phyloP scores from a whole-genome alignment of 2,888 invertebrate genomes.

The Mythimna pallens region DNA sequence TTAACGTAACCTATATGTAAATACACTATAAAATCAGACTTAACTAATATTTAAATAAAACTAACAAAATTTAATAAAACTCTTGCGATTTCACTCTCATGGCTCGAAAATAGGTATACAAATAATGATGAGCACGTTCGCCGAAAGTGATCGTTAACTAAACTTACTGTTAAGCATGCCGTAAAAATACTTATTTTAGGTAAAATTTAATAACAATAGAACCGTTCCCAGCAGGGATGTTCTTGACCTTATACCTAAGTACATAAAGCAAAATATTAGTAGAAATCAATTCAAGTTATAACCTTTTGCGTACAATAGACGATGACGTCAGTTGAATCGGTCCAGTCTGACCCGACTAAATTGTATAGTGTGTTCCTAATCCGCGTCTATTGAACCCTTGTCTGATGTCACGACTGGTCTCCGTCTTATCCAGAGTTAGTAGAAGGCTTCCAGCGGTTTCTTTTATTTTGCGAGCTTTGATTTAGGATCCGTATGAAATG shows the following conservation, averaged over 20 bases:
- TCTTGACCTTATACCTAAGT: neutral
- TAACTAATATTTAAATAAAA: too few species aligned
- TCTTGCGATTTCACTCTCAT: too few species aligned
- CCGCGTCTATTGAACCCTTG: slow-evolving; percentile 36
- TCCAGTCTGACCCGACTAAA: slow-evolving; percentile 17
- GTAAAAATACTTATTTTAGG: too few species aligned
- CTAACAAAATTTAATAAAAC: too few species aligned
- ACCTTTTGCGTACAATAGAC: neutral
- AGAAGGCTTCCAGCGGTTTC: slow-evolving; percentile 22
- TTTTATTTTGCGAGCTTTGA: slow-evolving; percentile 17
- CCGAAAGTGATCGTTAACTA: neutral
- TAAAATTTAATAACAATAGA: too few species aligned
- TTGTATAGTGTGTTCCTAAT: slow-evolving; percentile 28
- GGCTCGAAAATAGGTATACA: too few species aligned
- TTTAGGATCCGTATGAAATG: slow-evolving; percentile 18
- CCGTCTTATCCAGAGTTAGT: slow-evolving; percentile 20
- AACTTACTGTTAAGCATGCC: too few species aligned
- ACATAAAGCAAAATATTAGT: neutral
- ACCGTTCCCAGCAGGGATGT: too few species aligned
- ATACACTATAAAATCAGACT: too few species aligned
- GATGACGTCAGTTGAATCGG: slow-evolving; percentile 26
- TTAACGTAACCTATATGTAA: too few species aligned
- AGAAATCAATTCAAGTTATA: slow-evolving; percentile 4
- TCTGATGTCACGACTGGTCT: slow-evolving; percentile 25
- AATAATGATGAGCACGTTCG: neutral